Conservation (phyloP, 2,888 invertebrate genomes). For the Acanthosepion pharaonis region DNA sequence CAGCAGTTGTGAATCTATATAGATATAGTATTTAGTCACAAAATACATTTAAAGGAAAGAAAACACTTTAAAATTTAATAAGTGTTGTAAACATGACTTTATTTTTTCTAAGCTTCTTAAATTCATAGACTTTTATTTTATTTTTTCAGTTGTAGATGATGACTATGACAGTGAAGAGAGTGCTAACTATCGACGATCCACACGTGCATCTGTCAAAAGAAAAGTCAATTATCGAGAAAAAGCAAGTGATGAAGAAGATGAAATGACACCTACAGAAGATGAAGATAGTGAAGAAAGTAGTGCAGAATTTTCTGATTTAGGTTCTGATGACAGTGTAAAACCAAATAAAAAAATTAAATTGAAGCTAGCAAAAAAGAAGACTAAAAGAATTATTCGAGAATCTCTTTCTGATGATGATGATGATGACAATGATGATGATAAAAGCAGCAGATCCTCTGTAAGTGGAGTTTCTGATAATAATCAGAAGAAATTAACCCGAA, state of each 20-base stretch:
- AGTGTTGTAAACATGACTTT: neutral
- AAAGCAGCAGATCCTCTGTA: conserved; percentile 6
- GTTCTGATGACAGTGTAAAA: conserved; percentile 47
- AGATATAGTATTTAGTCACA: neutral
- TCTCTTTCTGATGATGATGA: conserved; percentile 16
- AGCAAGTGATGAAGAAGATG: conserved; percentile 60
- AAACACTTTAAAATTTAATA: no score
- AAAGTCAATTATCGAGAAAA: conserved; percentile 61
- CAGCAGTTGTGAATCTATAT: neutral
- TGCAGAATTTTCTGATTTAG: conserved; percentile 34
- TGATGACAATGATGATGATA: neutral
- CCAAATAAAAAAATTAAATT: conserved; percentile 47
- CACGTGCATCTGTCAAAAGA: conserved; percentile 55
- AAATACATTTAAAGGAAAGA: no score
- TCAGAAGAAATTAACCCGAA: neutral
- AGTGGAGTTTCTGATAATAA: neutral
- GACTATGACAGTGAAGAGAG: conserved; percentile 66
- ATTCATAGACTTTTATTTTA: neutral
- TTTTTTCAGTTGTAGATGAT: conserved; percentile 53
- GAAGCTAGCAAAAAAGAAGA: conserved; percentile 49
- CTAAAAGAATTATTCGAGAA: conserved; percentile 39
- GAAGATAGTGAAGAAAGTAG: conserved; percentile 33
- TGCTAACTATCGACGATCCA: conserved; percentile 54
- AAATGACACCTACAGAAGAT: conserved; percentile 50
- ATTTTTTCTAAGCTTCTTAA: neutral